Evolutionary conservation across 2,113 vertebrate species (phyloP).

Genomic region (Nesospiza acunhae): DNA sequence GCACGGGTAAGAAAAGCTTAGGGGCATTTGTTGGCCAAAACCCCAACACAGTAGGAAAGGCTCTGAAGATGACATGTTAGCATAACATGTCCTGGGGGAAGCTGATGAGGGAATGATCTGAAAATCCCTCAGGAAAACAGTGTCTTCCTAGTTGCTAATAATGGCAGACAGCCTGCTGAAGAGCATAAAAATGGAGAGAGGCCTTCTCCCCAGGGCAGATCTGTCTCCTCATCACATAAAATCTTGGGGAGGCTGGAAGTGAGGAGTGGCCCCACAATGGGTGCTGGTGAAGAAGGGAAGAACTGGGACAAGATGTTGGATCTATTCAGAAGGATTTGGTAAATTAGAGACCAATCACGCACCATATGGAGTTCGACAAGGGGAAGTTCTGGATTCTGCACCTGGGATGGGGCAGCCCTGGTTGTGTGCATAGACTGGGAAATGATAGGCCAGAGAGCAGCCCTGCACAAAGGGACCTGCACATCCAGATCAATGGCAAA

Average conservation of each 20-base stretch:
- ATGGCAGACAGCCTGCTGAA: not conserved
- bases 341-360: not conserved
- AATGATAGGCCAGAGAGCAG: not conserved
- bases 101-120: not conserved
- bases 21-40: not conserved
- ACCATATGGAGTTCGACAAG: rapidly evolving
- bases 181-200: not conserved
- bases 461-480: not conserved
- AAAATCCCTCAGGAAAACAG: not conserved
- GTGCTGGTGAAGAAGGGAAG: not conserved
- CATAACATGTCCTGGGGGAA: not conserved
- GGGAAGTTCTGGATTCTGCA: rapidly evolving
- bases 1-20: not conserved
- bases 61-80: not conserved
- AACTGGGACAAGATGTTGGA: not conserved
- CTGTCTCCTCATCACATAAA: not conserved
- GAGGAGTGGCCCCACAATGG: not conserved
- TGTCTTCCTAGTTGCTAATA: not conserved
- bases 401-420: not conserved
- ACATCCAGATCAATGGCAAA: rapidly evolving
- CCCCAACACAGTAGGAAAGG: not conserved
- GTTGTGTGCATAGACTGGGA: not conserved
- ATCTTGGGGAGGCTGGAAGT: not conserved
- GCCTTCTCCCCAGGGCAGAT: not conserved
- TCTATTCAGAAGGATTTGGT: not conserved